Percentiles rank a stretch among this genome's conserved stretches.
These are phyloP conservation scores for Pampusana beccarii DNA, from an alignment of 2,113 vertebrate species.

Conservation along the genomic window DNA sequence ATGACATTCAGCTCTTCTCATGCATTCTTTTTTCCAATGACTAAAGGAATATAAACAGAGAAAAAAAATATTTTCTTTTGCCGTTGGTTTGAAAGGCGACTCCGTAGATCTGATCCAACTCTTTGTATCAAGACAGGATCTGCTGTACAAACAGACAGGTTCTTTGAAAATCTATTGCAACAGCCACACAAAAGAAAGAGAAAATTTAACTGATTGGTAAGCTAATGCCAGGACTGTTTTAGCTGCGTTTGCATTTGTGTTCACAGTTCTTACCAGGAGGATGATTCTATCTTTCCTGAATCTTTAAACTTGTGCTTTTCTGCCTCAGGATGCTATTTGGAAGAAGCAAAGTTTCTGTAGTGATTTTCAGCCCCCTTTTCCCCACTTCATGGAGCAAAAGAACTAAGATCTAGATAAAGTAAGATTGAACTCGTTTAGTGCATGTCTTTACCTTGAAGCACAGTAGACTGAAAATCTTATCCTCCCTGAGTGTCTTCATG, in stretches of 20 bases:
- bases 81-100: background rate
- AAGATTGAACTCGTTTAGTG: background rate
- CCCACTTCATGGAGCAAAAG: background rate
- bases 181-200: background rate
- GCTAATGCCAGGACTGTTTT: background rate
- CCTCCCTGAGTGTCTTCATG: background rate
- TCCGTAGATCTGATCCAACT: background rate
- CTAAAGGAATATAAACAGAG: background rate
- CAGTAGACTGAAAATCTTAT: background rate
- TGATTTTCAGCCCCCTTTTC: background rate
- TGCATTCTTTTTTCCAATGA: background rate
- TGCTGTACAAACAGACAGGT: background rate
- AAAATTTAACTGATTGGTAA: background rate
- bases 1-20: background rate
- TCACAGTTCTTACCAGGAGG: background rate
- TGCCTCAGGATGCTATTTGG: background rate
- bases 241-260: rapidly evolving
- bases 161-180: background rate
- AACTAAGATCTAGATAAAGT: background rate
- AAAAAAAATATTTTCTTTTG: background rate
- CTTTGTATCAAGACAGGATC: background rate
- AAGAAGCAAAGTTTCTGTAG: background rate
- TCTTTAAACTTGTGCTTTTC: background rate
- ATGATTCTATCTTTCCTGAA: background rate
- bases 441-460: background rate